Conservation (phyloP, 2,888 invertebrate species). For the Scrobipalpa atriplicella region DNA sequence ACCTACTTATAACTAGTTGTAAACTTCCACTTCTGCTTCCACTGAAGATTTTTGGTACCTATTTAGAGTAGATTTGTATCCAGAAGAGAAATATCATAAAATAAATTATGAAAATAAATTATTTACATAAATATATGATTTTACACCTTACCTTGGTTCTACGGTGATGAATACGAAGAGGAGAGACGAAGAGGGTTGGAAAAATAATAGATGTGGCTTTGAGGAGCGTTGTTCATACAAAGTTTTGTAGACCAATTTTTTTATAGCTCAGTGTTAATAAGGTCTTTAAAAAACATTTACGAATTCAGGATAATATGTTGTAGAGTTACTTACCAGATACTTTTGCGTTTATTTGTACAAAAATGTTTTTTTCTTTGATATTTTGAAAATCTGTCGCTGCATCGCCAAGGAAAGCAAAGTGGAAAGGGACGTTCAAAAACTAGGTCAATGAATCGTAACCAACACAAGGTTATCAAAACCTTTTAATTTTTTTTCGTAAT, state of each 20-base stretch:
- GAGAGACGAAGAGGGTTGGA: conserved; percentile 7
- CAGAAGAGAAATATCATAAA: neutral
- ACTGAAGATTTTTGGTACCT: too few relatives aligned
- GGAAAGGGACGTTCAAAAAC: conserved; percentile 22
- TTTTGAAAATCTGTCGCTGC: conserved; percentile 20
- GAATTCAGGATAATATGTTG: neutral
- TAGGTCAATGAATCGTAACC: neutral
- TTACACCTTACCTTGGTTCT: neutral
- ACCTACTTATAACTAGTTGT: too few relatives aligned
- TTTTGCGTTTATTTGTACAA: neutral
- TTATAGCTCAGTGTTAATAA: neutral
- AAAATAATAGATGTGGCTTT: conserved; percentile 6
- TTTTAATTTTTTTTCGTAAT: neutral
- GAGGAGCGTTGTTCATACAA: neutral
- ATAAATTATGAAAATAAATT: neutral
- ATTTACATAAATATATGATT: neutral
- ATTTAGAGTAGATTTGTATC: neutral
- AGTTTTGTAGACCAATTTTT: neutral
- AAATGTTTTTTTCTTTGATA: neutral
- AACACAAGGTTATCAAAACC: neutral
- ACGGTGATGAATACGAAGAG: neutral
- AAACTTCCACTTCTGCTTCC: too few relatives aligned
- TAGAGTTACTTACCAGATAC: neutral
- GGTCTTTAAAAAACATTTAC: neutral
- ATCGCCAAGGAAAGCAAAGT: conserved; percentile 20